phyloP scores from a whole-genome alignment of 2,888 invertebrate species.

The Cantharis rufa region DNA sequence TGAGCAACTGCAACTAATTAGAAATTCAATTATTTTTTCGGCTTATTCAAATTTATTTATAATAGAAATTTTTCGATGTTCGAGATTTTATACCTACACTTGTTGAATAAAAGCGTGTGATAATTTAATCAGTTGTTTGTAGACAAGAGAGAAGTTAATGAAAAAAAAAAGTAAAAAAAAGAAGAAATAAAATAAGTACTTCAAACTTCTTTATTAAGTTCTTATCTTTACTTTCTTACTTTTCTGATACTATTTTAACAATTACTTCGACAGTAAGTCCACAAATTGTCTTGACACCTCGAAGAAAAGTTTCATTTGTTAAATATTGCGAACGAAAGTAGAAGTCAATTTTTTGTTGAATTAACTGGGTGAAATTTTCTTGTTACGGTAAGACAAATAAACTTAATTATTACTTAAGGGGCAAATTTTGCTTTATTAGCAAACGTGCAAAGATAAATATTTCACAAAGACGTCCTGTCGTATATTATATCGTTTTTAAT shows the following conservation, averaged over 20 bases:
- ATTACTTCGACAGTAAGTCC: constrained; percentile 7
- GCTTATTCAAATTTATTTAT: not conserved
- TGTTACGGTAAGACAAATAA: constrained; percentile 8
- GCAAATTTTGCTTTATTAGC: constrained; percentile 20
- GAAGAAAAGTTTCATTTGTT: constrained; percentile 6
- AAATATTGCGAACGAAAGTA: constrained; percentile 3
- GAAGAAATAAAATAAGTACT: not conserved
- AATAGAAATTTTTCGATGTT: not conserved
- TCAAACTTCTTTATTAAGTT: not conserved
- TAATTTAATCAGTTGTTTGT: not conserved
- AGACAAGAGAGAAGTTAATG: not conserved
- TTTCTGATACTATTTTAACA: constrained; percentile 4
- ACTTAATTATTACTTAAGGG: constrained; percentile 14
- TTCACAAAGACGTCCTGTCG: constrained; percentile 17
- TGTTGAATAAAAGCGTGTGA: not conserved
- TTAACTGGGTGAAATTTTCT: not conserved
- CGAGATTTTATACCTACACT: not conserved
- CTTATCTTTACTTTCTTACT: not conserved
- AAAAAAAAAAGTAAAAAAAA: not conserved
- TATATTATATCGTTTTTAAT: constrained; percentile 25
- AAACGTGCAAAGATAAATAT: constrained; percentile 16
- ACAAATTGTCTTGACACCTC: constrained; percentile 12
- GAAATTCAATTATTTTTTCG: not conserved
- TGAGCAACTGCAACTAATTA: too few relatives aligned
- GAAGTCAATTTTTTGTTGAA: constrained; percentile 4